Base-by-base conservation (phyloP, 2,888 invertebrate species). In the Troilus luridus region DNA sequence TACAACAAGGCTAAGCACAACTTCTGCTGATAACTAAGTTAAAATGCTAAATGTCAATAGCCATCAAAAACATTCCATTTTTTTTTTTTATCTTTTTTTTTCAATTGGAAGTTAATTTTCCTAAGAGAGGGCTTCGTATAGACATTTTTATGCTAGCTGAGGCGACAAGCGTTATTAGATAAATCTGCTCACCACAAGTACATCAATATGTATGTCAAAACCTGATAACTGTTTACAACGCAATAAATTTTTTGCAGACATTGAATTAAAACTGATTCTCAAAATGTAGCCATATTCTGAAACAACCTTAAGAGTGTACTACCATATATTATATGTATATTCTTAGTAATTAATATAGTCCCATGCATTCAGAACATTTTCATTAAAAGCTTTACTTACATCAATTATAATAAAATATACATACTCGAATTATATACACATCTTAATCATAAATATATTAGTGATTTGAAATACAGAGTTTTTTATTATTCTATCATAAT, bases 1-100 rank as follows among this genome's bases (percentile, higher is more conserved):
- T 90, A 90, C 56, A n/a, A 89, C 89, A 90, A 90, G 64, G 77
- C 90, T 90, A 90, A 90, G 90, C 90, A 90, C 90, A 90, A 67
- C 72, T n/a, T 77, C 17, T 77, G 67, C 60, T 5, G 19, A 89
- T 17, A 24, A 67, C 89, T 90, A 90, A 59, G n/a, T 72, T 56
- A 24, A 90, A 90, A 90, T 90, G n/a, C 90, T 90, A 90, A 90
- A 58, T 90, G 58, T 59, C 60, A 58, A 58, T 58, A 27, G 58
- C 56, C n/a, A 67, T 90, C 58, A n/a, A 41, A 1, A 77, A 72
- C 59, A 77, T 67, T 21, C n/a, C 17, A 27, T 19, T 58, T 58
- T 89, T 67, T 64, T 67, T 19, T 21, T n/a, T 27, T 62, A 60
- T 67, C 14, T 89, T 62, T 89, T 56, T 62, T 56, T 54, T 54